phyloP scores from a whole-genome alignment of 2,888 invertebrate genomes.

The Drosophila longiperda region DNA sequence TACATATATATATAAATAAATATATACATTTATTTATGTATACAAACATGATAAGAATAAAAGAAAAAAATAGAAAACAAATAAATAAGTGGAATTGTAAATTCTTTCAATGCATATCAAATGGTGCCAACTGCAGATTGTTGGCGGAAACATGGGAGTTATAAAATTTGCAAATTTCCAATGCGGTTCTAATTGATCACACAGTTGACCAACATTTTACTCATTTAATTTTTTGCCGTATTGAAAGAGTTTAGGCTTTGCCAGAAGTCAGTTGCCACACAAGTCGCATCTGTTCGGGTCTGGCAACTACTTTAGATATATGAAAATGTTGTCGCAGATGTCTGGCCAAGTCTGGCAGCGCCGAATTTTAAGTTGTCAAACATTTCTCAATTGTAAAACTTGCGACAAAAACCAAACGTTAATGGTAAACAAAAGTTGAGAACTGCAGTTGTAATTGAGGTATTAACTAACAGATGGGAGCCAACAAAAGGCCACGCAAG shows the following conservation, averaged over 20 bases:
- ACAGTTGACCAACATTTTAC: background rate
- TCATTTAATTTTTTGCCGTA: background rate
- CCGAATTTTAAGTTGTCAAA: slow-evolving; percentile 8
- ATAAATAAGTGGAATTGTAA: slow-evolving; percentile 30
- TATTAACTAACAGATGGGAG: background rate
- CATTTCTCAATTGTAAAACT: slow-evolving; percentile 8
- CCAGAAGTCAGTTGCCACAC: background rate
- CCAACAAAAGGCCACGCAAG: slow-evolving; percentile 21
- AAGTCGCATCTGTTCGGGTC: slow-evolving; percentile 1
- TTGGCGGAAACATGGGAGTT: background rate
- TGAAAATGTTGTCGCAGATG: slow-evolving; percentile 1
- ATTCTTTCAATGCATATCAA: slow-evolving; percentile 1
- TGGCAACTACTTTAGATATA: slow-evolving; percentile 36
- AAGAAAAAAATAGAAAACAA: slow-evolving; percentile 38
- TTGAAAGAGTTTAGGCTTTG: background rate
- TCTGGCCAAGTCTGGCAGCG: slow-evolving; percentile 38
- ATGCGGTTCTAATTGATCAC: background rate
- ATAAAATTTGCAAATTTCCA: background rate
- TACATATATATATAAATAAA: slow-evolving; percentile 56
- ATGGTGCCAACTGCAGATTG: slow-evolving; percentile 13
- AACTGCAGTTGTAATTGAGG: background rate
- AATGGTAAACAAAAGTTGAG: slow-evolving; percentile 3
- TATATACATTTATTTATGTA: slow-evolving; percentile 54
- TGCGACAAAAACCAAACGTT: background rate
- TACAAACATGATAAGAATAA: slow-evolving; percentile 55